phyloP scores from a whole-genome alignment of 92 coral and sea anemone genomes.

The Zoanthus sociatus region DNA sequence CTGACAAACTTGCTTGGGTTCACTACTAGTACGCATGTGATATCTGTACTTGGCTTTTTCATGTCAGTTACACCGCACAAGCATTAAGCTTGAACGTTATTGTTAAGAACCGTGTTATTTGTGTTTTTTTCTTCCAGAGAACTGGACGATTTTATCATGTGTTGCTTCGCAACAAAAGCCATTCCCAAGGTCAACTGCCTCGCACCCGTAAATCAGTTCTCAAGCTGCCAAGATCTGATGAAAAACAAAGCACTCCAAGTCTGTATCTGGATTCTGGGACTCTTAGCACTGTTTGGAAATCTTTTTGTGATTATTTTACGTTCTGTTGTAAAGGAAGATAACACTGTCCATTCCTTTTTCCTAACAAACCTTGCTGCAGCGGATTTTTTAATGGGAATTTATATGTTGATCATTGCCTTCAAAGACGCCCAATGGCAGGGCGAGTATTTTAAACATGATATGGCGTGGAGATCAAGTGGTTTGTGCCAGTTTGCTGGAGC shows the following conservation, averaged over 20 bases:
- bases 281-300: slow-evolving; percentile 83
- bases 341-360: slow-evolving; percentile 79
- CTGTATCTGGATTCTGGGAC: slow-evolving; percentile 86
- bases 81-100: no score
- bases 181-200: slow-evolving; percentile 59
- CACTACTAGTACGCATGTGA: no score
- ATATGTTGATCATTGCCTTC: slow-evolving; percentile 77
- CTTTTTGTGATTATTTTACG: slow-evolving; percentile 77
- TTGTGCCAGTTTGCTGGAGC: slow-evolving; percentile 79
- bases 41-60: no score
- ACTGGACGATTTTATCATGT: slow-evolving; percentile 69
- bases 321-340: slow-evolving; percentile 67
- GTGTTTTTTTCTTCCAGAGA: slow-evolving; percentile 33
- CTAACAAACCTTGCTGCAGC: slow-evolving; percentile 86
- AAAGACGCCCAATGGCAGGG: slow-evolving; percentile 81
- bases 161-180: slow-evolving; percentile 81
- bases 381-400: slow-evolving; percentile 86
- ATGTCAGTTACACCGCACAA: no score
- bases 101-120: not conserved
- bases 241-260: slow-evolving; percentile 77
- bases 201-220: slow-evolving; percentile 77
- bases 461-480: slow-evolving; percentile 80
- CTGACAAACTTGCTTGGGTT: no score
- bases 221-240: slow-evolving; percentile 91
- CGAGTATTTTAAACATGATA: slow-evolving; percentile 86